These are phyloP conservation scores for Drosophila sucinea DNA, from an alignment of 1,140 invertebrate genomes.

Conservation along the genomic window DNA sequence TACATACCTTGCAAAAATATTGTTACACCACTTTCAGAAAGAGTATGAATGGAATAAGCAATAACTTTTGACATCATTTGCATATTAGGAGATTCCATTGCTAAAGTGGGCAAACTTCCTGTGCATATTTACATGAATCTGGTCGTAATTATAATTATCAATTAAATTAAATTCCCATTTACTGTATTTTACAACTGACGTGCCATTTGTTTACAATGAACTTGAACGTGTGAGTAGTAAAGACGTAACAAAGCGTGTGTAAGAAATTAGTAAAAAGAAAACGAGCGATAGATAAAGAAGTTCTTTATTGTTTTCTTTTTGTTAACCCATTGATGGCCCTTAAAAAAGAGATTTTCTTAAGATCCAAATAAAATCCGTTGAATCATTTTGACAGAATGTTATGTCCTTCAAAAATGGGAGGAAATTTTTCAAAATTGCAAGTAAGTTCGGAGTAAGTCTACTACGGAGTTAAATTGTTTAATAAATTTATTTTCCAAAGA, in stretches of 20 bases:
- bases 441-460: no score
- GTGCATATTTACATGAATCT: slow-evolving; percentile 19
- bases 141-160: slow-evolving; percentile 46
- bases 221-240: slow-evolving; percentile 33
- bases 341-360: neutral
- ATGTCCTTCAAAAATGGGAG: no score
- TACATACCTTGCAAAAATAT: no score
- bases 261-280: neutral
- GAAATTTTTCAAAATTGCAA: no score
- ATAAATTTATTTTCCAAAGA: no score
- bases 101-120: no score
- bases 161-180: slow-evolving; percentile 10
- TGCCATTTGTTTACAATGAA: slow-evolving; percentile 40
- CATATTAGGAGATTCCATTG: neutral
- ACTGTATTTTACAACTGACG: slow-evolving; percentile 34
- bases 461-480: no score
- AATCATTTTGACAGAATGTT: no score
- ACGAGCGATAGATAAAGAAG: neutral
- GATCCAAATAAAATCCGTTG: no score
- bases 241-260: neutral
- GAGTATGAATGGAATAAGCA: neutral
- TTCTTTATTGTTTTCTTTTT: neutral
- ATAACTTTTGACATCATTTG: neutral
- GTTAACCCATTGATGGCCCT: neutral
- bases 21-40: neutral